These are phyloP conservation scores for Drosophila prosaltans DNA, from an alignment of 1,140 invertebrate genomes.

Conservation along the genomic window DNA sequence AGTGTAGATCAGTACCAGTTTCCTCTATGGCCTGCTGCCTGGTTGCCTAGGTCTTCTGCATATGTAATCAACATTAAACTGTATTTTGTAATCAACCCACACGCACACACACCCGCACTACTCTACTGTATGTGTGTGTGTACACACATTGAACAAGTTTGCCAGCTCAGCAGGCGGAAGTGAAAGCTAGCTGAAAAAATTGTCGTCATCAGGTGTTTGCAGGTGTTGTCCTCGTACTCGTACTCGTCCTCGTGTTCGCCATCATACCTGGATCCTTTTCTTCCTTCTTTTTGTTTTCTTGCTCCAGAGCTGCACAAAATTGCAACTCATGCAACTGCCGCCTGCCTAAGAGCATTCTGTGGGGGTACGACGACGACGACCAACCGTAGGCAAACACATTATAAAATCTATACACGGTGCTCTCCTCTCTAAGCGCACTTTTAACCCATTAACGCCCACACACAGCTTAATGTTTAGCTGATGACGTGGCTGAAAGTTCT, in stretches of 20 bases:
- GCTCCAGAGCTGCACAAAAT: conserved; percentile 25
- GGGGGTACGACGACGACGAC: not conserved
- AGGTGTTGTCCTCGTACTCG: conserved; percentile 43
- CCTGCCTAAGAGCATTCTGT: not conserved
- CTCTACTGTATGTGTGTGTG: not conserved
- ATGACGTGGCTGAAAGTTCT: conserved; percentile 69
- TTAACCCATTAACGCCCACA: conserved; percentile 76
- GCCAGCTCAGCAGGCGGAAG: conserved; percentile 64
- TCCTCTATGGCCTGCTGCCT: conserved; percentile 31
- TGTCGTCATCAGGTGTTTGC: conserved; percentile 36
- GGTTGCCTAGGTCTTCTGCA: conserved; percentile 45
- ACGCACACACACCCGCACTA: conserved; percentile 33
- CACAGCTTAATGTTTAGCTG: conserved; percentile 64
- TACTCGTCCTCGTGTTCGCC: not conserved
- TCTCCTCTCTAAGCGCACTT: conserved; percentile 61
- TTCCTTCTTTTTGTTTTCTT: conserved; percentile 42
- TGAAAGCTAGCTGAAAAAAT: conserved; percentile 60
- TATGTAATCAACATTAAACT: conserved; percentile 80
- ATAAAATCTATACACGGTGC: conserved; percentile 75
- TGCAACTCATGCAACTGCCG: conserved; percentile 64
- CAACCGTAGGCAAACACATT: conserved; percentile 65
- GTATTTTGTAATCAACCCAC: conserved; percentile 76
- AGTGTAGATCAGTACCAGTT: conserved; percentile 27
- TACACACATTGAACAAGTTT: conserved; percentile 50
- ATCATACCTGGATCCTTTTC: conserved; percentile 42